Conservation (phyloP, 2,888 invertebrate genomes). For the Willowsia nigromaculata region DNA sequence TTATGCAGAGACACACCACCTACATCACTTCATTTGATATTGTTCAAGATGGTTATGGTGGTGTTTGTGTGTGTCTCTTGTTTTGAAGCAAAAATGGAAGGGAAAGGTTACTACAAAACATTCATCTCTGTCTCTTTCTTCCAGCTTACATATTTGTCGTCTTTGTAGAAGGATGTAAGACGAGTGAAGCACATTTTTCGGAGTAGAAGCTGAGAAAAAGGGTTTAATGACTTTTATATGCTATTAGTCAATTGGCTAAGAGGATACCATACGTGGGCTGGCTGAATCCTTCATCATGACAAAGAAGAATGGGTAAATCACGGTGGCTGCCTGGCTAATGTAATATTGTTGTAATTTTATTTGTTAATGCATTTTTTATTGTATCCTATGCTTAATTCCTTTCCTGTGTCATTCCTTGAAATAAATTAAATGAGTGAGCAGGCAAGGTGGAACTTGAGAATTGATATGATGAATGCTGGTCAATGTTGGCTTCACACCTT, state of each 20-base stretch:
- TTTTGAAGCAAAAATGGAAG: not conserved
- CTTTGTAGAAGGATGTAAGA: not conserved
- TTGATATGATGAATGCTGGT: constrained; percentile 5
- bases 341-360: constrained; percentile 24
- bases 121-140: not conserved
- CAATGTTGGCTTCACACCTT: not conserved
- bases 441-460: constrained; percentile 1
- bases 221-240: not conserved
- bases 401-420: constrained; percentile 11
- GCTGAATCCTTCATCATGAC: not conserved
- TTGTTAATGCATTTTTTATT: constrained; percentile 5
- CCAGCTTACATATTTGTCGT: not conserved
- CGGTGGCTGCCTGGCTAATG: constrained; percentile 1
- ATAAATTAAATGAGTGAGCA: not conserved
- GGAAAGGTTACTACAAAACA: not conserved
- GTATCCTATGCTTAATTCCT: not conserved
- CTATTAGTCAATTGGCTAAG: constrained; percentile 1
- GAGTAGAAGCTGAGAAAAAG: not conserved
- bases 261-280: not conserved
- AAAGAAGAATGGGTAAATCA: constrained; percentile 32
- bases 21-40: not conserved
- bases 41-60: not conserved
- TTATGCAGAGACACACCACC: constrained; percentile 42
- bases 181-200: not conserved
- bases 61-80: not conserved